Percentiles rank a stretch among this genome's conserved stretches.
phyloP scores from a whole-genome alignment of 2,113 vertebrate species.

The Pelecanoides urinatrix region DNA sequence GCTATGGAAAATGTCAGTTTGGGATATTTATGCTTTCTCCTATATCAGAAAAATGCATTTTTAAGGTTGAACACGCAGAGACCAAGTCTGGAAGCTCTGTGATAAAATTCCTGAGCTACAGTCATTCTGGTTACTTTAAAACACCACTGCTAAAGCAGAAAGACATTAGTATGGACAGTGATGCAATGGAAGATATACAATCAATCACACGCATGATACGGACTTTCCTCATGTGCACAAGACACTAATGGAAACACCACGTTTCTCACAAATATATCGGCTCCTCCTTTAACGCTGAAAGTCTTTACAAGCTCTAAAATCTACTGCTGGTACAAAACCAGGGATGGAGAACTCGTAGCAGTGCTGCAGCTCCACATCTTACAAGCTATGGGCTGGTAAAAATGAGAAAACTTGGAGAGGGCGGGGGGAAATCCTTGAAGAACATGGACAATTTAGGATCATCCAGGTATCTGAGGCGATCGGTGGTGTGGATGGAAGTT shows the following conservation, averaged over 20 bases:
- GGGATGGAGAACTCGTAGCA: not conserved
- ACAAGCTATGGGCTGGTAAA: not conserved
- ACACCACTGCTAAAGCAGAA: not conserved
- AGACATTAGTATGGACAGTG: not conserved
- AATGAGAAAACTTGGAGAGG: not conserved
- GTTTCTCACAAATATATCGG: not conserved
- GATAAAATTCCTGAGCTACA: not conserved
- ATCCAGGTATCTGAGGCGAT: not conserved
- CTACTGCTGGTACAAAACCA: not conserved
- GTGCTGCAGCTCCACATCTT: not conserved
- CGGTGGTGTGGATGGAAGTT: not conserved
- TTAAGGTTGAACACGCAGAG: not conserved
- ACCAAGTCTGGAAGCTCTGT: not conserved
- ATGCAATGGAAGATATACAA: not conserved
- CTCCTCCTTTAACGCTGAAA: not conserved
- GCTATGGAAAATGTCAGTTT: not conserved
- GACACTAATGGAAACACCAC: not conserved
- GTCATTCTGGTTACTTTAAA: not conserved
- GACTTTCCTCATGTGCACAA: not conserved
- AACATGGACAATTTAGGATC: not conserved
- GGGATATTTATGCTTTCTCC: not conserved
- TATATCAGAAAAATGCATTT: not conserved
- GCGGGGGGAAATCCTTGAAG: not conserved
- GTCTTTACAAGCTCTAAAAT: not conserved
- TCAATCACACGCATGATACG: accelerated